A percentile compares a stretch with the other conserved stretches of the same genome.
These are phyloP conservation scores for Ridgeia piscesae DNA, from an alignment of 1,140 invertebrate species.

Conservation along the genomic window DNA sequence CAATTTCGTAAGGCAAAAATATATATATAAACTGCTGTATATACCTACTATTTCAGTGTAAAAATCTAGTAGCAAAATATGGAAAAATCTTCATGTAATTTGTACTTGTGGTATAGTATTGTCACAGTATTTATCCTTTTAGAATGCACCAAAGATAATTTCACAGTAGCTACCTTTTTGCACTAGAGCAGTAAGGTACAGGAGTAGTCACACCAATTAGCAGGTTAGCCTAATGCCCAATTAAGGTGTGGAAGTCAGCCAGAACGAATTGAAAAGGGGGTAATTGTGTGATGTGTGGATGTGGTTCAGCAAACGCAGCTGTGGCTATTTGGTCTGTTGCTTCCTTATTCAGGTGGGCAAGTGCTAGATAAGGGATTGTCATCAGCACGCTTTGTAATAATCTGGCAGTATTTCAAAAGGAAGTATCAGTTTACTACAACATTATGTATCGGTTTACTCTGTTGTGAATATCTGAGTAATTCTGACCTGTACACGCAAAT, in stretches of 20 bases:
- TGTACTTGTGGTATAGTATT: not conserved
- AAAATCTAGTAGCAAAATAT: not conserved
- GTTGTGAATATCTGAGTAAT: not conserved
- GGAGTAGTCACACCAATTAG: not conserved
- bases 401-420: not conserved
- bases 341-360: not conserved
- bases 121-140: not conserved
- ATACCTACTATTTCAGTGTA: slow-evolving; percentile 6
- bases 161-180: not conserved
- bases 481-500: not conserved
- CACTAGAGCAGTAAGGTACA: not conserved
- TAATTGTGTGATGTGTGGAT: not conserved
- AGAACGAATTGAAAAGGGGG: not conserved
- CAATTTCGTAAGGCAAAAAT: no score
- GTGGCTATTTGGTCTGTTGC: not conserved
- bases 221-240: not conserved
- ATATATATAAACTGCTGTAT: no score
- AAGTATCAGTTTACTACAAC: not conserved
- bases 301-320: not conserved
- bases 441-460: not conserved
- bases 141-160: not conserved
- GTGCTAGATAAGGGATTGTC: not conserved
- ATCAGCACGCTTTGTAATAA: not conserved
- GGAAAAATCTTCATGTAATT: not conserved
- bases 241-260: not conserved